phyloP scores from a whole-genome alignment of 1,140 invertebrate genomes.

The Sesamia nonagrioides region DNA sequence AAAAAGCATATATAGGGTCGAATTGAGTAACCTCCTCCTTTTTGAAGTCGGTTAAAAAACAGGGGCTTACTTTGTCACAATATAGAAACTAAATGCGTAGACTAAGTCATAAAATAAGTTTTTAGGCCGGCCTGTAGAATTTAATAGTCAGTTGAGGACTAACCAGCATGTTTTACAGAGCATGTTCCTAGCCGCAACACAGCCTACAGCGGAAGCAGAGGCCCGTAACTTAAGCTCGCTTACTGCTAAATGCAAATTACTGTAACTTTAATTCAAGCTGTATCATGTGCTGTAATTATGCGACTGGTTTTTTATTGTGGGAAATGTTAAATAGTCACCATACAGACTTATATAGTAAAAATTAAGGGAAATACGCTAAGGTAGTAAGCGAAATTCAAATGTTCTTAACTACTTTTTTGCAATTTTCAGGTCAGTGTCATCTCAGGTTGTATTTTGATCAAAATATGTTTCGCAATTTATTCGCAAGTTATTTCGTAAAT shows the following conservation, averaged over 20 bases:
- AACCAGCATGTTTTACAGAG: neutral
- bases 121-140: neutral
- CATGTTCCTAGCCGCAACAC: neutral
- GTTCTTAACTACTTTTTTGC: too few relatives aligned
- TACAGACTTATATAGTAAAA: neutral
- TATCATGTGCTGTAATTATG: constrained; percentile 22
- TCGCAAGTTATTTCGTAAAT: too few relatives aligned
- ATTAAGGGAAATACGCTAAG: too few relatives aligned
- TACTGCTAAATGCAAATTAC: constrained; percentile 28
- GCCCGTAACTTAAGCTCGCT: constrained; percentile 18
- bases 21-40: too few relatives aligned
- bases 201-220: neutral
- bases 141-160: neutral
- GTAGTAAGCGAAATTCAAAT: too few relatives aligned
- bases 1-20: too few relatives aligned
- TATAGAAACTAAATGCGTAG: too few relatives aligned
- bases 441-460: too few relatives aligned
- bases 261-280: constrained; percentile 13
- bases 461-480: too few relatives aligned
- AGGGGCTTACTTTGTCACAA: too few relatives aligned
- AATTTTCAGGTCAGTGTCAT: too few relatives aligned
- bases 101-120: neutral
- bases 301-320: neutral
- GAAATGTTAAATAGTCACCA: neutral
- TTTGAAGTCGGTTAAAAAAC: too few relatives aligned